These are phyloP conservation scores for Coracopsis vasa DNA, from an alignment of 2,113 vertebrate species.

Conservation along the genomic window DNA sequence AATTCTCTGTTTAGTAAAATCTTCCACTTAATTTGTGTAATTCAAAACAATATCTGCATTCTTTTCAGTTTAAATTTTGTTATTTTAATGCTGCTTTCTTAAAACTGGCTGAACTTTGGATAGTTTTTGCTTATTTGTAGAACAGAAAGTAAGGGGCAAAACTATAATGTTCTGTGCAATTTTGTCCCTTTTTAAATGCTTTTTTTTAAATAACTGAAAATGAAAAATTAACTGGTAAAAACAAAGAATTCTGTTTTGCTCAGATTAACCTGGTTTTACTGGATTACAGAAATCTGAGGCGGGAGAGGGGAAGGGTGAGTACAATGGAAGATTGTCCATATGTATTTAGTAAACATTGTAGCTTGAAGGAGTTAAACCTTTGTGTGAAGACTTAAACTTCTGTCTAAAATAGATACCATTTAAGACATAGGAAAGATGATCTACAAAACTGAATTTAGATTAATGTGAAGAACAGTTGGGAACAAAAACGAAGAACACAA, in stretches of 20 bases:
- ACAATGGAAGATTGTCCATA: neutral
- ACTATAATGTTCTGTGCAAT: neutral
- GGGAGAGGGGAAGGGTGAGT: accelerated
- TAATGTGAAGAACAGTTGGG: neutral
- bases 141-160: neutral
- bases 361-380: neutral
- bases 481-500: neutral
- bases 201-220: neutral
- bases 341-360: neutral
- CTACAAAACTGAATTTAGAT: neutral
- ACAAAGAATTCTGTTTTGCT: neutral
- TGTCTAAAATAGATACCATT: neutral
- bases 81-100: neutral
- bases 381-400: neutral
- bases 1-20: neutral
- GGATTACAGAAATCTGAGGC: neutral
- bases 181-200: neutral
- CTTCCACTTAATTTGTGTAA: neutral
- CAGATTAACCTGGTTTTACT: neutral
- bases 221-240: neutral
- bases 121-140: neutral
- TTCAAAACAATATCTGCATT: neutral
- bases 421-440: neutral
- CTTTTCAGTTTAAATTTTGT: neutral
- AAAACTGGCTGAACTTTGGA: neutral